Conservation (phyloP, 2,888 invertebrate genomes). For the Ormyrus rosae region DNA sequence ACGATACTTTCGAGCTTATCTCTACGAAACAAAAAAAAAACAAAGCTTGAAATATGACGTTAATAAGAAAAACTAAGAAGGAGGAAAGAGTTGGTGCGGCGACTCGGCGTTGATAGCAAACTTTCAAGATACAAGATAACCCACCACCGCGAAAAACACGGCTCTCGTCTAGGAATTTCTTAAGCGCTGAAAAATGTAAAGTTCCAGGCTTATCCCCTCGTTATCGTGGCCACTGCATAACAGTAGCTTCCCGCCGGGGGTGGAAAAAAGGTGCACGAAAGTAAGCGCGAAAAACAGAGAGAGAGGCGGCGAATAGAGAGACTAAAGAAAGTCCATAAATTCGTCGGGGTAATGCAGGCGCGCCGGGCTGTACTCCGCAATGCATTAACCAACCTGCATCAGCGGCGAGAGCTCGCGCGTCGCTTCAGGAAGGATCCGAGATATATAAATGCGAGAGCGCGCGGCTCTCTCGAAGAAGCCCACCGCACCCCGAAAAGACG, state of each 20-base stretch:
- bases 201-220: constrained; percentile 47
- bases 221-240: constrained; percentile 45
- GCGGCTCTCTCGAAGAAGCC: too few species aligned
- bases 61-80: constrained; percentile 9
- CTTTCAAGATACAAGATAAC: constrained; percentile 42
- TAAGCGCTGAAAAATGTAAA: constrained; percentile 48
- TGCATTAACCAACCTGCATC: too few species aligned
- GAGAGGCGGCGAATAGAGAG: constrained; percentile 54
- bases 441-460: constrained; percentile 20
- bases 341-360: too few species aligned
- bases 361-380: too few species aligned
- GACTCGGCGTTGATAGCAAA: constrained; percentile 26
- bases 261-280: background rate
- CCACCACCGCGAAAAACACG: background rate
- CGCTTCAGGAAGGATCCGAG: constrained; percentile 30
- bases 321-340: background rate
- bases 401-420: too few species aligned
- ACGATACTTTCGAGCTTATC: too few species aligned
- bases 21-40: too few species aligned
- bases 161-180: constrained; percentile 27
- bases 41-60: background rate
- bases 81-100: background rate
- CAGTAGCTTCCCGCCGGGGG: background rate
- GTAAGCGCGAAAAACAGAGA: background rate
- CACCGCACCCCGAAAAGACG: too few species aligned